These are phyloP conservation scores for Geotrupes spiniger DNA, from an alignment of 2,888 invertebrate genomes.

Conservation along the genomic window DNA sequence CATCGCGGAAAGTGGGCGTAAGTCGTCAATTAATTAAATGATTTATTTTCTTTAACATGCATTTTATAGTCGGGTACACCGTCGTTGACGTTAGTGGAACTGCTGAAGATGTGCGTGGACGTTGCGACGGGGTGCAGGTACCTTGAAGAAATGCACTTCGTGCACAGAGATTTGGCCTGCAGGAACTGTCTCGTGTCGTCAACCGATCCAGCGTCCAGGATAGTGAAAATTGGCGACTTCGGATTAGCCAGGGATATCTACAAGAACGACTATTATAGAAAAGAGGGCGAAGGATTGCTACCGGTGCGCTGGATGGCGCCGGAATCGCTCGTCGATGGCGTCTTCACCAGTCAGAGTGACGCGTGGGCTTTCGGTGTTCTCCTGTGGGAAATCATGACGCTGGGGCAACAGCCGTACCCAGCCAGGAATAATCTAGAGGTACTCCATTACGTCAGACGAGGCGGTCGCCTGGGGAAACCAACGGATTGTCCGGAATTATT, in stretches of 20 bases:
- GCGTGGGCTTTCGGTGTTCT: conserved; percentile 95
- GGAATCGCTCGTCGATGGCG: conserved; percentile 92
- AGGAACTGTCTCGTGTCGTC: conserved; percentile 91
- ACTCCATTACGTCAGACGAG: conserved; percentile 81
- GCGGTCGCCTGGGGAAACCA: conserved; percentile 80
- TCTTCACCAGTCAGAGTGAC: conserved; percentile 95
- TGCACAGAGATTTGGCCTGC: conserved; percentile 94
- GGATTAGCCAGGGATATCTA: conserved; percentile 96
- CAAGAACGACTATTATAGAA: conserved; percentile 95
- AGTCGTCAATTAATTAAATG: conserved; percentile 26
- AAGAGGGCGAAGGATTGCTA: conserved; percentile 85
- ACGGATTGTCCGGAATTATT: conserved; percentile 79
- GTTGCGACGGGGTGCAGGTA: conserved; percentile 95
- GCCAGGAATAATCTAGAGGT: conserved; percentile 92
- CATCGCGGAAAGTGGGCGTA: conserved; percentile 74
- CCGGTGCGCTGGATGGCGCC: conserved; percentile 99
- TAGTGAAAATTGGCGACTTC: conserved; percentile 97
- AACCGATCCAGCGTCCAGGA: conserved; percentile 62
- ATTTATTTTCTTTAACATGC: not conserved
- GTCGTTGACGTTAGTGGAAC: conserved; percentile 74
- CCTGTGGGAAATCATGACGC: conserved; percentile 94
- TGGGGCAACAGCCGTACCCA: conserved; percentile 96
- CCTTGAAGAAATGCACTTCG: conserved; percentile 95
- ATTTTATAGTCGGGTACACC: conserved; percentile 57
- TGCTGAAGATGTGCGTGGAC: conserved; percentile 91